A percentile compares a stretch with the other conserved stretches of the same genome.
phyloP scores from a whole-genome alignment of 1,140 invertebrate genomes.

The Neotoxoptera formosana region DNA sequence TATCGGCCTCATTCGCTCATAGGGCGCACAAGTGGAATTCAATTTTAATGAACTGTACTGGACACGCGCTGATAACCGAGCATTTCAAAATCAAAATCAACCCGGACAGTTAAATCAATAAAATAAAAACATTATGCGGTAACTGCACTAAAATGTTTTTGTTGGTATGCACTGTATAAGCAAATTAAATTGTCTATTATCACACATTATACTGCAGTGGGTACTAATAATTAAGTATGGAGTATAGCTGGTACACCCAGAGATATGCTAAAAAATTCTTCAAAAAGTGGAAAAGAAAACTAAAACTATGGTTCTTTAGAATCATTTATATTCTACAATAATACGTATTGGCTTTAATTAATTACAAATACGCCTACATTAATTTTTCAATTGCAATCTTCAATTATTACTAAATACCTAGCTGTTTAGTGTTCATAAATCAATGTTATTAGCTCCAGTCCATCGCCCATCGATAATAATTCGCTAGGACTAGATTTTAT shows the following conservation, averaged over 20 bases:
- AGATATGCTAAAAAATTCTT: background rate
- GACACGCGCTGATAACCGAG: background rate
- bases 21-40: slow-evolving; percentile 22
- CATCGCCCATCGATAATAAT: background rate
- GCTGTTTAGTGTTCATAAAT: background rate
- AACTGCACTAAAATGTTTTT: background rate
- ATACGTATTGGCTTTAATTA: background rate
- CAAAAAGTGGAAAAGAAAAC: background rate
- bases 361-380: background rate
- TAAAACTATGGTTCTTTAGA: background rate
- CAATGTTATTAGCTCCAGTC: background rate
- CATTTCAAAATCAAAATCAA: background rate
- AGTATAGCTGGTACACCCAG: background rate
- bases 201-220: background rate
- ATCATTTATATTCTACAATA: background rate
- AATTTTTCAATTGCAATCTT: background rate
- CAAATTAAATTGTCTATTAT: background rate
- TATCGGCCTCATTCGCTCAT: slow-evolving; percentile 49
- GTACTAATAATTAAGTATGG: background rate
- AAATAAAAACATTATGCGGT: background rate
- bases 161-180: background rate
- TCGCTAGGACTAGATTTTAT: background rate
- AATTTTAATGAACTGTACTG: background rate
- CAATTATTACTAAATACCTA: background rate
- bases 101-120: background rate